These are phyloP conservation scores for Copidosoma floridanum DNA, from an alignment of 1,140 invertebrate species.

Conservation along the genomic window DNA sequence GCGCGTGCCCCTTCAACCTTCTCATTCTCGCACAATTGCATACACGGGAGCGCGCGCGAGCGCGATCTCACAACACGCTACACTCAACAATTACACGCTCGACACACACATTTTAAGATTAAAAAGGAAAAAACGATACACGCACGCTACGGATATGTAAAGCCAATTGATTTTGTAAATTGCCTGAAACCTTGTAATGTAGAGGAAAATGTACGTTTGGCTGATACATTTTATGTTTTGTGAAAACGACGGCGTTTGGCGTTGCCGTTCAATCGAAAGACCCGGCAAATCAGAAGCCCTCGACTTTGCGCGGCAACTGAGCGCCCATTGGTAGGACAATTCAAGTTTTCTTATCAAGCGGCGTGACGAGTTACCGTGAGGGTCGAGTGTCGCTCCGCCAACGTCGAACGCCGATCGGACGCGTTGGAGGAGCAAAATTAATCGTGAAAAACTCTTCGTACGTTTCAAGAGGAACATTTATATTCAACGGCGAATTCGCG, in stretches of 20 bases:
- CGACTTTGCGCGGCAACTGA: no score
- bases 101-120: conserved; percentile 31
- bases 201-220: conserved; percentile 7
- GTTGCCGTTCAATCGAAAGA: no score
- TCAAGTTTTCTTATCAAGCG: conserved; percentile 27
- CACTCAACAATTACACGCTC: conserved; percentile 35
- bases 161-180: conserved; percentile 60
- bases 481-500: conserved; percentile 28
- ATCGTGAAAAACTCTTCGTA: conserved; percentile 13
- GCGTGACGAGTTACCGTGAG: not conserved
- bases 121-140: conserved; percentile 34
- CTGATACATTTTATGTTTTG: conserved; percentile 11
- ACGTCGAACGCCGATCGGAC: not conserved
- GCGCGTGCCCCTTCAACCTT: conserved; percentile 50
- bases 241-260: conserved; percentile 33
- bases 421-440: conserved; percentile 5
- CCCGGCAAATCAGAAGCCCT: no score
- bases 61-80: conserved; percentile 38
- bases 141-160: conserved; percentile 59
- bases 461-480: conserved; percentile 19
- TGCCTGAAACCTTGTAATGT: conserved; percentile 35
- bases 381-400: not conserved
- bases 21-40: conserved; percentile 42
- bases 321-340: conserved; percentile 31
- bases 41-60: conserved; percentile 39